Evolutionary conservation across 2,113 vertebrate genomes (phyloP).

Genomic region (Cryptotis parvus): DNA sequence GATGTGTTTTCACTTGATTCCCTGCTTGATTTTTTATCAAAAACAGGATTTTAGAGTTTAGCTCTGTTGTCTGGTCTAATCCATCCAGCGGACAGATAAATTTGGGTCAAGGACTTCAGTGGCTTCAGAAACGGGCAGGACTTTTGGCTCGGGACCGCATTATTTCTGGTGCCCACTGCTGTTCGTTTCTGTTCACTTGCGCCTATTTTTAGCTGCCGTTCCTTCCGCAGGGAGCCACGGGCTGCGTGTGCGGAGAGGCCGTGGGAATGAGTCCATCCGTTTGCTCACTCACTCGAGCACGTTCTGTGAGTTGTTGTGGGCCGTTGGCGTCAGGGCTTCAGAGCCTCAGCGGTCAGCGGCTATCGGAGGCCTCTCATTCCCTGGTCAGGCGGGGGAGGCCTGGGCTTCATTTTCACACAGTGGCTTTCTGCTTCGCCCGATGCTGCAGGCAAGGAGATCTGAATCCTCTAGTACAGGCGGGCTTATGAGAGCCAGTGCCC

Average conservation of each 20-base stretch:
- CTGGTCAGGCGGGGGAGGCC: conserved; percentile 1
- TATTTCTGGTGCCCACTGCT: background rate
- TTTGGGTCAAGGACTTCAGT: conserved; percentile 5
- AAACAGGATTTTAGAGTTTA: conserved; percentile 40
- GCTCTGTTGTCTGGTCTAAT: conserved; percentile 6
- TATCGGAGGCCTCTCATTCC: no score
- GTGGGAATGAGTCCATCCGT: background rate
- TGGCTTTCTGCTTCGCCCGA: conserved; percentile 75
- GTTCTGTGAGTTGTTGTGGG: background rate
- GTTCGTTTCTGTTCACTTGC: background rate
- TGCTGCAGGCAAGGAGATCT: conserved; percentile 58
- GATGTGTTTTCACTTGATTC: conserved; percentile 40
- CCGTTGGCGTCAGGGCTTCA: background rate
- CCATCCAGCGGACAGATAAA: conserved; percentile 40
- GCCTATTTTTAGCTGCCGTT: background rate
- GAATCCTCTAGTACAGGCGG: conserved; percentile 73
- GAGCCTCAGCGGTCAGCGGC: background rate
- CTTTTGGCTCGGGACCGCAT: background rate
- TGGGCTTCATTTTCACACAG: conserved; percentile 46
- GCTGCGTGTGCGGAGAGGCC: background rate
- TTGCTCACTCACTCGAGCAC: background rate
- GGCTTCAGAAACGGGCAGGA: conserved; percentile 35
- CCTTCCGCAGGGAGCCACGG: conserved; percentile 11
- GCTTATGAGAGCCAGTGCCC: conserved; percentile 80
- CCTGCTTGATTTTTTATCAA: conserved; percentile 50